Evolutionary conservation across 2,797 vertebrate genomes (phyloP).

Genomic region (Morus bassanus): DNA sequence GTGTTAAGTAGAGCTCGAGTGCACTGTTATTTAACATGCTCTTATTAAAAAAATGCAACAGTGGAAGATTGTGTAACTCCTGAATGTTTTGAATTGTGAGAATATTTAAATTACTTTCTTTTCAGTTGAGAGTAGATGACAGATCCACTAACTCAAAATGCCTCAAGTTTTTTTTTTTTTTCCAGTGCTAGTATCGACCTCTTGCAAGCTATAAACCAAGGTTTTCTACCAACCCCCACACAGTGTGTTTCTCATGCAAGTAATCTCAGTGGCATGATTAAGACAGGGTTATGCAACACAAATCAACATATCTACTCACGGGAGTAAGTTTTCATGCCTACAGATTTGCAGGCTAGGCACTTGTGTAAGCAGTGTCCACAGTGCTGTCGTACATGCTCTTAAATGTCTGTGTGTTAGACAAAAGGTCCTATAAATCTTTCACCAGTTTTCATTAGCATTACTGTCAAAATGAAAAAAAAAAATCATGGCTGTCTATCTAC

Average conservation of each 20-base stretch:
- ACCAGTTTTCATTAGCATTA: not conserved
- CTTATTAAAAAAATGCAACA: not conserved
- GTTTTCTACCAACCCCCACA: not conserved
- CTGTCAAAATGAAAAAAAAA: not conserved
- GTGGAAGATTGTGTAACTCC: slow-evolving; percentile 3
- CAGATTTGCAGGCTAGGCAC: not conserved
- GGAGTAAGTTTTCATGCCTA: not conserved
- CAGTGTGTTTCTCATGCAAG: not conserved
- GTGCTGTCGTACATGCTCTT: not conserved
- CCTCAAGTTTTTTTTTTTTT: not conserved
- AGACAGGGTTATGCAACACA: slow-evolving; percentile 1
- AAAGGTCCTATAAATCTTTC: not conserved
- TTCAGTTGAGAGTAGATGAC: not conserved
- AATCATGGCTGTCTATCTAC: not conserved
- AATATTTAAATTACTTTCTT: slow-evolving; percentile 13
- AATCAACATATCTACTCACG: not conserved
- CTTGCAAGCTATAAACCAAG: not conserved
- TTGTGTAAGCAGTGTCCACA: not conserved
- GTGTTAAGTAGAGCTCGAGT: not conserved
- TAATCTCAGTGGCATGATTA: slow-evolving; percentile 10
- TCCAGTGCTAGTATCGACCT: not conserved
- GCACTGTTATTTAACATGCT: slow-evolving; percentile 26
- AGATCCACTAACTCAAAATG: not conserved
- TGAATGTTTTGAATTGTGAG: not conserved
- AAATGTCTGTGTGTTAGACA: not conserved